These are phyloP conservation scores for Mongoloraphidia duomilia DNA, from an alignment of 2,888 invertebrate genomes.

Conservation along the genomic window DNA sequence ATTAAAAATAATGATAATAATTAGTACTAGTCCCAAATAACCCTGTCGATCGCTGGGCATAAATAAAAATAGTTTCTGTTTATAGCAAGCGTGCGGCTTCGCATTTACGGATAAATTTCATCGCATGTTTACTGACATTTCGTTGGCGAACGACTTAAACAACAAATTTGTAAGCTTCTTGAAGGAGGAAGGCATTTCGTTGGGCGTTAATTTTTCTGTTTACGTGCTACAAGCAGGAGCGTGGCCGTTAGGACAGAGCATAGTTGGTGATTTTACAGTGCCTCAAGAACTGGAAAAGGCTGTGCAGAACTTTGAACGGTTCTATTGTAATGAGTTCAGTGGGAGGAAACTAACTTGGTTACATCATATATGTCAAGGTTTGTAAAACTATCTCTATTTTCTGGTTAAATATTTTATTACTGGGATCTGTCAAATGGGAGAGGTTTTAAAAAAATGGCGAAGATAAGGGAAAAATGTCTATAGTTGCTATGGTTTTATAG, in stretches of 20 bases:
- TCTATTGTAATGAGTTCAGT: slow-evolving; percentile 77
- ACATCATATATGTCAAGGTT: slow-evolving; percentile 84
- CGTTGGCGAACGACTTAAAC: slow-evolving; percentile 80
- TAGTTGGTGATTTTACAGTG: slow-evolving; percentile 64
- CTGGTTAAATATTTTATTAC: no score
- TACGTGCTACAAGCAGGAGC: slow-evolving; percentile 80
- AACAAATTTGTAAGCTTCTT: slow-evolving; percentile 66
- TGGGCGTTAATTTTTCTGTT: slow-evolving; percentile 46
- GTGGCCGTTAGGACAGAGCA: slow-evolving; percentile 83
- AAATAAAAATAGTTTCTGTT: no score
- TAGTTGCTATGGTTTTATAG: no score
- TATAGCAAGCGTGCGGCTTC: slow-evolving; percentile 84
- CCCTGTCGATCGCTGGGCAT: background rate
- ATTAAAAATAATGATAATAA: background rate
- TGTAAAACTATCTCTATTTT: slow-evolving; percentile 23
- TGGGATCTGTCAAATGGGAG: no score
- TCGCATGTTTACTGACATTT: slow-evolving; percentile 97
- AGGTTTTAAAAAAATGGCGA: no score
- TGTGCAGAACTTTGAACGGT: slow-evolving; percentile 79
- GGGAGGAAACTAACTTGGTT: slow-evolving; percentile 95
- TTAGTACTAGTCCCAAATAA: no score
- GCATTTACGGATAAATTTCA: slow-evolving; percentile 99
- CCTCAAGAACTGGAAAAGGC: slow-evolving; percentile 84
- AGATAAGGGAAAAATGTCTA: no score
- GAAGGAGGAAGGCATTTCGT: slow-evolving; percentile 47